Conservation (phyloP, 2,888 invertebrate species). For the Nephrocerus scutellatus region DNA sequence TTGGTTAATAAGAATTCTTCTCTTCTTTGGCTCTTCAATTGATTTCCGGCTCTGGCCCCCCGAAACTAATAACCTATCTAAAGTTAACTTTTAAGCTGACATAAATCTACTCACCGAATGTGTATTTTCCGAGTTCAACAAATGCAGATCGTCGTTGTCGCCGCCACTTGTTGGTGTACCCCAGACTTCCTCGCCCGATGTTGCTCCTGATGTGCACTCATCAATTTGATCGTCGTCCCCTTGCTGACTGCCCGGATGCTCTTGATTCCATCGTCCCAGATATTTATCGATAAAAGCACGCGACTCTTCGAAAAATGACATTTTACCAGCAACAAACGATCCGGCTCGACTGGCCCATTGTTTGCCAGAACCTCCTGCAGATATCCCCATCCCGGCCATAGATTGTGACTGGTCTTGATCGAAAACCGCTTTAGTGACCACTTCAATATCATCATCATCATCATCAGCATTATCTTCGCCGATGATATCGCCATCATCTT, state of each 20-base stretch:
- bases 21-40: too few relatives aligned
- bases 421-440: slow-evolving; percentile 30
- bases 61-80: not conserved
- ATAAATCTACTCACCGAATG: slow-evolving; percentile 52
- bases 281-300: slow-evolving; percentile 48
- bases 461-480: slow-evolving; percentile 41
- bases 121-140: slow-evolving; percentile 61
- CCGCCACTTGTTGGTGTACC: slow-evolving; percentile 83
- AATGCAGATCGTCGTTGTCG: slow-evolving; percentile 65
- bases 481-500: slow-evolving; percentile 25
- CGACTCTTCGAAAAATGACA: slow-evolving; percentile 62
- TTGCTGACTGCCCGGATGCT: slow-evolving; percentile 23
- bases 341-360: slow-evolving; percentile 74
- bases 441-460: slow-evolving; percentile 28
- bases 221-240: slow-evolving; percentile 56
- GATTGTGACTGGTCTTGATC: slow-evolving; percentile 13
- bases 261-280: slow-evolving; percentile 52
- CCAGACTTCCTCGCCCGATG: slow-evolving; percentile 82
- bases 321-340: slow-evolving; percentile 74
- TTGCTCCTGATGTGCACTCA: slow-evolving; percentile 75
- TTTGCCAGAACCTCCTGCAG: too few relatives aligned
- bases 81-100: not conserved
- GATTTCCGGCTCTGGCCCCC: too few relatives aligned
- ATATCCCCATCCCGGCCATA: slow-evolving; percentile 42
- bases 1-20: too few relatives aligned